These are phyloP conservation scores for Xenotilapia leptura DNA, from an alignment of 2,113 vertebrate species.

Conservation along the genomic window DNA sequence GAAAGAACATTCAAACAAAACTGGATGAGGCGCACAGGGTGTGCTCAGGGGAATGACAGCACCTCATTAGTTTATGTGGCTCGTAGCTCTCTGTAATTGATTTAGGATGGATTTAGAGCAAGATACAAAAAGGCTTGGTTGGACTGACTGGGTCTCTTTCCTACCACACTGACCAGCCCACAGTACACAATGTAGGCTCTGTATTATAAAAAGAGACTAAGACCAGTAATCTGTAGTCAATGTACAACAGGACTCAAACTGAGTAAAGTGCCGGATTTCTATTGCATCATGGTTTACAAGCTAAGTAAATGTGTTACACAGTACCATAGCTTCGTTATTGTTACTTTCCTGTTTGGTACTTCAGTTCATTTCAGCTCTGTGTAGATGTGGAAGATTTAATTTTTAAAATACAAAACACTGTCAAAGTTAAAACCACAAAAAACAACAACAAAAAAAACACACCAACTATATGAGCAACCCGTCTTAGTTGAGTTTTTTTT, in stretches of 20 bases:
- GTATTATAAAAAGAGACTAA: background rate
- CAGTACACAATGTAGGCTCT: background rate
- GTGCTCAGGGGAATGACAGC: background rate
- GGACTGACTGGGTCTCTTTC: background rate
- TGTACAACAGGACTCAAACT: background rate
- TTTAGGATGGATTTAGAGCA: background rate
- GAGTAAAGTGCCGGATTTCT: background rate
- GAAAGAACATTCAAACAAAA: background rate
- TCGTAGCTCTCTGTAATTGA: background rate
- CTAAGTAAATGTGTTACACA: background rate
- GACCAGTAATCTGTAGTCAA: background rate
- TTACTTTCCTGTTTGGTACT: background rate
- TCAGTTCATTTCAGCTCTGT: background rate
- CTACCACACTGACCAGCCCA: background rate
- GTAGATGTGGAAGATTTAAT: background rate
- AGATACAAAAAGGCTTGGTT: background rate
- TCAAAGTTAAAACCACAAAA: background rate
- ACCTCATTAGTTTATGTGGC: background rate
- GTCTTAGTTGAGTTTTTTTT: background rate
- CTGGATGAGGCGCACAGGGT: background rate
- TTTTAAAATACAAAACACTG: background rate
- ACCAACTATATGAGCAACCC: background rate
- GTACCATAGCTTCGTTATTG: background rate
- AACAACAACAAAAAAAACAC: background rate
- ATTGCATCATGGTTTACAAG: too few species aligned